Evolutionary conservation across 2,888 invertebrate genomes (phyloP), one percentile per base, ranked within the genome.

Genomic region (Boloria selene): DNA sequence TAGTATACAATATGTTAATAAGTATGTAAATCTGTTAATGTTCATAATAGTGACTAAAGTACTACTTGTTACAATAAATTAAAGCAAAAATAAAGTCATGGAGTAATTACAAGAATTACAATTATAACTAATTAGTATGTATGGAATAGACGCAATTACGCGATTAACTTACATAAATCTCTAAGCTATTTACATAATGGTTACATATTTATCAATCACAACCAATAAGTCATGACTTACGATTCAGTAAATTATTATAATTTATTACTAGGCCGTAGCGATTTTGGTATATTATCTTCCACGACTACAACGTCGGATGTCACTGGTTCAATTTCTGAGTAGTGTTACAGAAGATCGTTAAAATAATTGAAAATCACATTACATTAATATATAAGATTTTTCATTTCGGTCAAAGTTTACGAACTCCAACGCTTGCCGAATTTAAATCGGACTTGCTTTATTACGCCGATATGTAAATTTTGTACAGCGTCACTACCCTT

Each of bases 391-490:
- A 38, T 38, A 68, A 68, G 63, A 68, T 68, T 70, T 70, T 68
- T 70, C 68, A 70, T 68, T 70, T 62, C 10, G 53, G 52, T 49
- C 42, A 64, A 65, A 68, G 68, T 66, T 65, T 64, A 45, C 45
- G 13, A 55, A 31, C 49, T 47, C 26, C 31, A 63, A 81, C 84
- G 82, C 80, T 80, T 77, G 79, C 80, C 77, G 86, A 88, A 90
- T 91, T 85, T 84, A 86, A 90, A 90, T 85, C 85, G 89, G 86
- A 87, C 78, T 88, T 90, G 87, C 78, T 90, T 90, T 91, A 90
- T 91, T 90, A 90, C 91, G 89, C 87, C 87, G 87, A 90, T 92
- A 92, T 92, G 91, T 92, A 91, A 92, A 92, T 92, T 88, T 85
- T 84, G 88, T 86, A 87, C 87, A 85, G 85, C 91, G 90, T 90